These are phyloP conservation scores for Tichodroma muraria DNA, from an alignment of 2,113 vertebrate species.

Conservation along the genomic window DNA sequence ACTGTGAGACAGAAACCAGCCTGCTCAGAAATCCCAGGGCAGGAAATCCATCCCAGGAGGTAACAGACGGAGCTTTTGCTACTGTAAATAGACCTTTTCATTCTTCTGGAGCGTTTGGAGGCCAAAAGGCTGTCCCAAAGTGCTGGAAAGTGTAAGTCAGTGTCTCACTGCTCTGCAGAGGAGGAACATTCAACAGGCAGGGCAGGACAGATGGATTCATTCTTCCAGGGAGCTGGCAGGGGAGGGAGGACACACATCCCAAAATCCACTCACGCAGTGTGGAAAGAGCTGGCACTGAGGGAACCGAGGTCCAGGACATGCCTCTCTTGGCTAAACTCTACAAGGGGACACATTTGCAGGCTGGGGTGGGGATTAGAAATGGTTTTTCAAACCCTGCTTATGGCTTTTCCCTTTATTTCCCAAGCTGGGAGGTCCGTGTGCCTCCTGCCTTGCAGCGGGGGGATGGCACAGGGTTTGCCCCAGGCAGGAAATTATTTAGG, in stretches of 20 bases:
- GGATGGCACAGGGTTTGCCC: background rate
- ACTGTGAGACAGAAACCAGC: background rate
- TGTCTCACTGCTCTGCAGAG: conserved; percentile 14
- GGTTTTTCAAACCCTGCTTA: background rate
- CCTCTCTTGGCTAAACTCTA: background rate
- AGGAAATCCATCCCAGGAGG: conserved; percentile 60
- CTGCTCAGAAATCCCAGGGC: conserved; percentile 2
- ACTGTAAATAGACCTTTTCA: conserved; percentile 62
- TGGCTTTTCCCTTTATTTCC: background rate
- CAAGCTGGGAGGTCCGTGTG: background rate
- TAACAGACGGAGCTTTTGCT: conserved; percentile 21
- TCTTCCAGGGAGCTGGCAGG: conserved; percentile 12
- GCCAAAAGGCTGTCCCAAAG: conserved; percentile 41
- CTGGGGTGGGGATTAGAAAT: background rate
- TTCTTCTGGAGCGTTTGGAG: conserved; percentile 42
- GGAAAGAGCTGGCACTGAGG: background rate
- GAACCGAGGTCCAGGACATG: background rate
- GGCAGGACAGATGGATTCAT: background rate
- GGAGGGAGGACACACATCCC: background rate
- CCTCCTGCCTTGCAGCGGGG: background rate
- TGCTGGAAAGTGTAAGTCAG: conserved; percentile 45
- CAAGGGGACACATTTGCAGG: background rate
- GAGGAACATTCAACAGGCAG: conserved; percentile 6
- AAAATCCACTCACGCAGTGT: rapidly evolving
- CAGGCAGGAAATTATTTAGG: background rate